These are phyloP conservation scores for Ophioninae sp. DNA, from an alignment of 2,888 invertebrate species.

Conservation along the genomic window DNA sequence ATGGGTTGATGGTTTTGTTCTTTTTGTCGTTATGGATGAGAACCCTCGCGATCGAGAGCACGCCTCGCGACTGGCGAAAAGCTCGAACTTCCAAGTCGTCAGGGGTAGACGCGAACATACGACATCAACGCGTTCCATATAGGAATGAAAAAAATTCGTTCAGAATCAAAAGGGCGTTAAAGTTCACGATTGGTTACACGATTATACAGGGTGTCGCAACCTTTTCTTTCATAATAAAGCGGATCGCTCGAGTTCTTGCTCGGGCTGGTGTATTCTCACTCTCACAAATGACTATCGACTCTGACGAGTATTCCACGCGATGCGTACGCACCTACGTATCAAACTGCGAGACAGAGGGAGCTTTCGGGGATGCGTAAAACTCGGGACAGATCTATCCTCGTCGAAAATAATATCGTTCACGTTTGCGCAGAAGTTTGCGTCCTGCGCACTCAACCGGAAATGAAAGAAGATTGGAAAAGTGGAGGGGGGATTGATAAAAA, in stretches of 20 bases:
- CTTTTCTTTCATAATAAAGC: not conserved
- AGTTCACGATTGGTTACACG: not conserved
- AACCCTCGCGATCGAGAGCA: conserved; percentile 53
- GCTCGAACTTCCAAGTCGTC: conserved; percentile 50
- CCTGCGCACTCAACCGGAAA: conserved; percentile 55
- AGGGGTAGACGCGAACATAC: conserved; percentile 13
- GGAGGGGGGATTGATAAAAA: not conserved
- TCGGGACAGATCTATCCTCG: conserved; percentile 10
- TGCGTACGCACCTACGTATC: conserved; percentile 46
- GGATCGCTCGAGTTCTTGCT: too few relatives aligned
- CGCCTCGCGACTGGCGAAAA: conserved; percentile 59
- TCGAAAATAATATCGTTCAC: conserved; percentile 34
- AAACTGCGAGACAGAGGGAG: conserved; percentile 19
- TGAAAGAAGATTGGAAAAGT: not conserved
- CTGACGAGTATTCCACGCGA: conserved; percentile 15
- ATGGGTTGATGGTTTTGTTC: not conserved
- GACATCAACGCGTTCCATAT: not conserved
- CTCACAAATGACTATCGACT: conserved; percentile 21
- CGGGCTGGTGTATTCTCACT: not conserved
- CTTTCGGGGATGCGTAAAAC: conserved; percentile 38
- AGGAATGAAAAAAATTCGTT: not conserved
- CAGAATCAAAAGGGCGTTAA: not conserved
- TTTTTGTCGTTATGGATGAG: conserved; percentile 1
- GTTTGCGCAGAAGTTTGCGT: conserved; percentile 57
- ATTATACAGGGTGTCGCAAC: not conserved